These are phyloP conservation scores for Callipepla squamata DNA, from an alignment of 2,113 vertebrate species.

Conservation along the genomic window DNA sequence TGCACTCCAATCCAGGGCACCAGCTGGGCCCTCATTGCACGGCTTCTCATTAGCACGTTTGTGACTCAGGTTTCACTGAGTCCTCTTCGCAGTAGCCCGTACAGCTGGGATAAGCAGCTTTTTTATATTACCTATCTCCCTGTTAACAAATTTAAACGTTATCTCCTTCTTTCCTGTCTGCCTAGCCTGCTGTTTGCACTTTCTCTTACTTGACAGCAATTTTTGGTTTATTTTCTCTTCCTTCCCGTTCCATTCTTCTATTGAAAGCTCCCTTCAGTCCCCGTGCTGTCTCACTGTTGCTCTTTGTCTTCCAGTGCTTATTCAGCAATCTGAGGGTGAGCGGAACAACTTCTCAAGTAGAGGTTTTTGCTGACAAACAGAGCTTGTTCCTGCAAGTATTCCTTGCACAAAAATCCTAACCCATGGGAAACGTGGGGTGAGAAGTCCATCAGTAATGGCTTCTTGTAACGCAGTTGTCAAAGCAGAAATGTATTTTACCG, in stretches of 20 bases:
- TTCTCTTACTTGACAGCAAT: neutral
- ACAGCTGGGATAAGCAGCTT: neutral
- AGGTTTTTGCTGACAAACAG: neutral
- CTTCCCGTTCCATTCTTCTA: neutral
- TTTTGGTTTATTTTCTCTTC: slow-evolving; percentile 7
- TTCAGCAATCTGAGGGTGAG: neutral
- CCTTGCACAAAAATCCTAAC: neutral
- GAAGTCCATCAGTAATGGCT: neutral
- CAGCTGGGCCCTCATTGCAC: neutral
- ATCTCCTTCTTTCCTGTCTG: neutral
- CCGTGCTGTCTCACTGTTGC: neutral
- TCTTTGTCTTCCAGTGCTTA: neutral
- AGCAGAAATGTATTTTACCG: neutral
- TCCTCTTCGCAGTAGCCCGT: neutral
- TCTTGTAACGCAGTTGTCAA: neutral
- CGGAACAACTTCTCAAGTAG: neutral
- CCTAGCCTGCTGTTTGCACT: neutral
- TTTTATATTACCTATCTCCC: neutral
- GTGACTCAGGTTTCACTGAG: neutral
- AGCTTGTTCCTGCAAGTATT: neutral
- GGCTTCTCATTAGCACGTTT: rapidly evolving
- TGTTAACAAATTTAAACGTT: neutral
- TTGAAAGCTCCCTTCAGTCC: neutral
- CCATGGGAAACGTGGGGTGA: neutral
- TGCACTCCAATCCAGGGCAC: neutral